Conservation (phyloP, 2,797 vertebrate genomes). For the Tadarida brasiliensis region DNA sequence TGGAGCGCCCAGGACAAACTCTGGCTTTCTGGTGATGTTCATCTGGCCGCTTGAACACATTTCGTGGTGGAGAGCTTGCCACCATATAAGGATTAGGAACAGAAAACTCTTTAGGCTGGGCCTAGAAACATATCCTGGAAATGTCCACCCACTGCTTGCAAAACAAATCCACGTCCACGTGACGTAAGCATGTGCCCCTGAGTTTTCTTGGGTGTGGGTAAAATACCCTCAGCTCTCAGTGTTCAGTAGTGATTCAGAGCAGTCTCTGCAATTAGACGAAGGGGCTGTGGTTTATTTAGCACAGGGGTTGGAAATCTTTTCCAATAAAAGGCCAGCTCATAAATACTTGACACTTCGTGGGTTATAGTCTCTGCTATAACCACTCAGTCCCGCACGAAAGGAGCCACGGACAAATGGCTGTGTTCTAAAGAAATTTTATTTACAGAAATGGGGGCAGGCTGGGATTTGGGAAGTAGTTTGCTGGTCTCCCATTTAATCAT, state of each 20-base stretch:
- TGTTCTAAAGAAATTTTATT: background rate
- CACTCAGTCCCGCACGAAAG: background rate
- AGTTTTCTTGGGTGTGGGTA: background rate
- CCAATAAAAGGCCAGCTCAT: background rate
- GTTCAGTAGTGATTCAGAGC: background rate
- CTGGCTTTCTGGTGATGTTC: background rate
- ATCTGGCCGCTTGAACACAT: background rate
- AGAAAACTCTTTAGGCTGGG: background rate
- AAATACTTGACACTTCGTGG: background rate
- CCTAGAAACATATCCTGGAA: background rate
- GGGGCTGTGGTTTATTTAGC: background rate
- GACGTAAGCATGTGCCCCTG: background rate
- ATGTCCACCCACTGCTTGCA: background rate
- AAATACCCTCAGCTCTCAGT: background rate
- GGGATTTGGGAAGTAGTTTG: background rate
- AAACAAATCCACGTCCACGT: background rate
- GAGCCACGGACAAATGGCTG: background rate
- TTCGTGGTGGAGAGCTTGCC: background rate
- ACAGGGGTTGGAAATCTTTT: background rate
- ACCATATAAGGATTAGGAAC: background rate
- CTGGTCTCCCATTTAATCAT: background rate
- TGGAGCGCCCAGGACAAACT: background rate
- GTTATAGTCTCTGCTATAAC: background rate
- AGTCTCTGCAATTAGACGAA: background rate
- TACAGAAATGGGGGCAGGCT: background rate